A percentile compares a stretch with the other conserved stretches of the same genome.
Conservation (phyloP, 2,113 vertebrate species). For the Sinocyclocheilus anophthalmus region DNA sequence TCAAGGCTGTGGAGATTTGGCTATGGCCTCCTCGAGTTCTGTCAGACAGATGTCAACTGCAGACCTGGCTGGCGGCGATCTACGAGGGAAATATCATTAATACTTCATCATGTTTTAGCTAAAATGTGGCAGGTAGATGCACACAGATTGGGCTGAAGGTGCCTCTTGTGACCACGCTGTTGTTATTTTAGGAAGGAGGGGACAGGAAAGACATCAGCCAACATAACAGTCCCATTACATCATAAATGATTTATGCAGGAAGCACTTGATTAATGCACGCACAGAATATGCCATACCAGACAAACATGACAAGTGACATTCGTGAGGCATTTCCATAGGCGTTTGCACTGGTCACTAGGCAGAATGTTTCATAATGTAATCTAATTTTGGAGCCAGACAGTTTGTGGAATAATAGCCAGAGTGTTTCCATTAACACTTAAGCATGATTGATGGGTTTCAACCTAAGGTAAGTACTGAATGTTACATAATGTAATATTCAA, state of each 20-base stretch:
- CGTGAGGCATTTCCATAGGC: background rate
- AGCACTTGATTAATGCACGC: slow-evolving; percentile 25
- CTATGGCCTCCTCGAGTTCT: slow-evolving; percentile 45
- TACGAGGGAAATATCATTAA: slow-evolving; percentile 63
- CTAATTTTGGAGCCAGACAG: background rate
- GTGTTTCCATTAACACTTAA: background rate
- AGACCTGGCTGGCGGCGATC: slow-evolving; percentile 68
- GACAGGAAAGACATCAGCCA: slow-evolving; percentile 29
- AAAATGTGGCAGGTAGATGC: slow-evolving; percentile 71
- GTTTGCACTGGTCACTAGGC: slow-evolving; percentile 7
- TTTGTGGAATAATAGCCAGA: slow-evolving; percentile 15
- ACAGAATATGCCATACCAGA: background rate
- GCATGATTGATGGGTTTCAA: slow-evolving; percentile 23
- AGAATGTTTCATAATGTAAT: background rate
- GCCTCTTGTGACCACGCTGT: slow-evolving; percentile 59
- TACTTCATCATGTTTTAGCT: slow-evolving; percentile 68
- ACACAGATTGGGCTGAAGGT: slow-evolving; percentile 63
- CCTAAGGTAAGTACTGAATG: slow-evolving; percentile 3
- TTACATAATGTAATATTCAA: background rate
- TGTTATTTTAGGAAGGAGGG: slow-evolving; percentile 59
- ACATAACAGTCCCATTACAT: slow-evolving; percentile 40
- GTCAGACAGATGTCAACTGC: slow-evolving; percentile 63
- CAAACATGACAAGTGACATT: slow-evolving; percentile 26
- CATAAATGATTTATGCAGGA: slow-evolving; percentile 26
- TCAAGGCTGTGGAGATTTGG: slow-evolving; percentile 35